Percentiles rank a stretch among this genome's conserved stretches.
Conservation (phyloP, 2,113 vertebrate genomes). For the Cygnus atratus region DNA sequence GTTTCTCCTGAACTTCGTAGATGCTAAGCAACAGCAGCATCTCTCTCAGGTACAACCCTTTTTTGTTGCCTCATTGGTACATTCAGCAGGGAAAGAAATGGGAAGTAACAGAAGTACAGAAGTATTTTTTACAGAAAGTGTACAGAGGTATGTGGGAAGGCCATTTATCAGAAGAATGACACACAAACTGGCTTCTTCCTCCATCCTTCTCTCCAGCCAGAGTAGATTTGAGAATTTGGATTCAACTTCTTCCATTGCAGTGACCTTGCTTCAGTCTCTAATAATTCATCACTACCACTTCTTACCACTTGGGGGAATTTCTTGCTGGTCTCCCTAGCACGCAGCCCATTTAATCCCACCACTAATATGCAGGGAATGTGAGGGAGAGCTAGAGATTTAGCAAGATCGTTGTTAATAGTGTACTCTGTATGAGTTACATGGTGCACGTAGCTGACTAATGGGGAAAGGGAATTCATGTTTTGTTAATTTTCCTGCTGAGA, state of each 20-base stretch:
- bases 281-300: not conserved
- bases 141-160: not conserved
- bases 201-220: not conserved
- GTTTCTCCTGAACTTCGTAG: conserved; percentile 82
- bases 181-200: not conserved
- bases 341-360: not conserved
- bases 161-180: not conserved
- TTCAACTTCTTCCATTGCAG: not conserved
- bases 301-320: not conserved
- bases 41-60: conserved; percentile 80
- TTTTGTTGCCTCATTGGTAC: not conserved
- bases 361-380: not conserved
- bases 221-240: not conserved
- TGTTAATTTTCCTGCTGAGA: not conserved
- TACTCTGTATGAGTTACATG: not conserved
- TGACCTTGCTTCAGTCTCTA: not conserved
- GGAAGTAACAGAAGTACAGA: not conserved
- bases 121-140: too few relatives aligned
- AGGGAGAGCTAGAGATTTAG: not conserved
- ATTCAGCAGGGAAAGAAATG: not conserved
- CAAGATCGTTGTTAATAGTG: not conserved
- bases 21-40: conserved; percentile 71
- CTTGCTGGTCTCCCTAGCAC: not conserved
- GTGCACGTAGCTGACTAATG: not conserved
- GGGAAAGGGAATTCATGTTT: not conserved